Percentiles rank a stretch among this genome's conserved stretches.
Conservation (phyloP, 2,797 vertebrate species). For the Chiroxiphia lanceolata region DNA sequence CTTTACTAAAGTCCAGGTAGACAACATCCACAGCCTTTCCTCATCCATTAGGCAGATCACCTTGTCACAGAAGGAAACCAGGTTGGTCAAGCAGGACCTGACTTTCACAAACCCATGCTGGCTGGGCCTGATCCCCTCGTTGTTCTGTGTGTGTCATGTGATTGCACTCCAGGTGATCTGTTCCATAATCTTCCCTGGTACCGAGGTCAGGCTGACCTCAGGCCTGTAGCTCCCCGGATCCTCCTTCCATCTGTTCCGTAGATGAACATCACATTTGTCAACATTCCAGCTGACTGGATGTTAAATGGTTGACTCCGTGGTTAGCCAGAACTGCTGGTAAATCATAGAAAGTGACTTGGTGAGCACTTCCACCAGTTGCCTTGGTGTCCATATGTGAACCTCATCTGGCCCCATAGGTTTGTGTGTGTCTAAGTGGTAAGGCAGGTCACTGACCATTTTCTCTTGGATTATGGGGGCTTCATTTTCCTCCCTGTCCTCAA, state of each 20-base stretch:
- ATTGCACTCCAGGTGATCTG: neutral
- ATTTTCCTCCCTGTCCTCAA: neutral
- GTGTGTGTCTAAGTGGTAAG: neutral
- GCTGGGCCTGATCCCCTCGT: neutral
- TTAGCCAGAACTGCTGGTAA: neutral
- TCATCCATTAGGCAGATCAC: neutral
- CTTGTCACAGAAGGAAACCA: neutral
- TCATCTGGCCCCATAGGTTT: fast-evolving
- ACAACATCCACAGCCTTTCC: neutral
- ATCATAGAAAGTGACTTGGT: neutral
- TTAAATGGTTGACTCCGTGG: neutral
- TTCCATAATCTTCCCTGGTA: neutral
- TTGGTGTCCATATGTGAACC: neutral
- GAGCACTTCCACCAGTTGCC: neutral
- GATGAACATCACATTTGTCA: neutral
- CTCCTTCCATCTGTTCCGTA: neutral
- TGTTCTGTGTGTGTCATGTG: fast-evolving
- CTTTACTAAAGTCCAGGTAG: fast-evolving
- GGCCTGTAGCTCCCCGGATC: neutral
- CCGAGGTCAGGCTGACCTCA: fast-evolving
- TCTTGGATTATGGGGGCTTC: neutral
- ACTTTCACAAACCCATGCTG: neutral
- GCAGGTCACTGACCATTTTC: neutral
- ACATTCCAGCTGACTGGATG: neutral
- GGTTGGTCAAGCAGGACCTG: neutral